Base-by-base conservation (phyloP, 2,888 invertebrate genomes). In the Stictocephala bisonia region DNA sequence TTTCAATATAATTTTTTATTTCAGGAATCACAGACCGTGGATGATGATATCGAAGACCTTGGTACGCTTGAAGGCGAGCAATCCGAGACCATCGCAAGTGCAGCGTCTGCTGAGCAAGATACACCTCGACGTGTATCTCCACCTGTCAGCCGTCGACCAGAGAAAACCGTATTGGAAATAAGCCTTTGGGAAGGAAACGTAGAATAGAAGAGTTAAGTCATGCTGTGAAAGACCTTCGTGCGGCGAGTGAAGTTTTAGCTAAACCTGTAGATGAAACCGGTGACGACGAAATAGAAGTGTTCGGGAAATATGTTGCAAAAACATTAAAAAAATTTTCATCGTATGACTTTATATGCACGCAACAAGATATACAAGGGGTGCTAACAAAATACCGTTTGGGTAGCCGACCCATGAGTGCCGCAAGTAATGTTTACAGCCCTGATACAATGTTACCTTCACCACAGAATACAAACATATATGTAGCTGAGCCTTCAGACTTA, bases 361-460 rank as follows among this genome's bases (percentile, higher is more conserved):
- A 60, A 60, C 60, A 35, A 20, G 60, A 60, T 9, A 60, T 60
- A 26, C 60, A 60, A 9, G 60, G 35, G 20, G 3, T 60, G 6
- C 27, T 31, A 18, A 60, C 22, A 22, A 60, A 60, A 40, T 29
- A 60, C 40, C 29, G 60, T n/a, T 22, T 60, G 13, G 15, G 40
- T 40, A 11, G n/a, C n/a, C n/a, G n/a, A n/a, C n/a, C n/a, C n/a
- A n/a, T n/a, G n/a, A n/a, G n/a, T n/a, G n/a, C n/a, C n/a, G n/a
- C n/a, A n/a, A n/a, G n/a, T n/a, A n/a, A n/a, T n/a, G n/a, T n/a
- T n/a, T n/a, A n/a, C n/a, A n/a, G n/a, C n/a, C n/a, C n/a, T n/a
- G n/a, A n/a, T n/a, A n/a, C n/a, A n/a, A n/a, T n/a, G n/a, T n/a
- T n/a, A n/a, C n/a, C n/a, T n/a, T n/a, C n/a, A n/a, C n/a, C n/a